Evolutionary conservation across 2,797 vertebrate species (phyloP).

Genomic region (Alexandromys oeconomus): DNA sequence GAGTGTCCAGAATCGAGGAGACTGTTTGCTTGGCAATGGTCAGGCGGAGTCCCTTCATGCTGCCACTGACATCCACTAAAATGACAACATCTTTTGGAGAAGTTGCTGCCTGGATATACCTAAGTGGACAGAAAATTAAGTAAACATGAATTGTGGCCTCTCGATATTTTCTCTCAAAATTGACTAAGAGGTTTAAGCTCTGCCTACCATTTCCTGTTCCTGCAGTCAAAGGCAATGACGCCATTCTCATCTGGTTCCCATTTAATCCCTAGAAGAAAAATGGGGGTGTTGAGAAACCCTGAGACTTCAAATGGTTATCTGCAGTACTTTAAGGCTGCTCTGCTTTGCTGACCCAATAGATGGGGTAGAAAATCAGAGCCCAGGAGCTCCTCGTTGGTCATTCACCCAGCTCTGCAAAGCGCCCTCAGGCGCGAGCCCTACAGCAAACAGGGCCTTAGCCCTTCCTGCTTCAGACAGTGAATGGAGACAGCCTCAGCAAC

Average conservation of each 20-base stretch:
- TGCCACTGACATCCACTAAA: slow-evolving; percentile 97
- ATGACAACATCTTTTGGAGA: slow-evolving; percentile 99
- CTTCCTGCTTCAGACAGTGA: neutral
- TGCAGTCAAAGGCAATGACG: slow-evolving; percentile 98
- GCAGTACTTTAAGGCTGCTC: slow-evolving; percentile 66
- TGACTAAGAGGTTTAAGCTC: neutral
- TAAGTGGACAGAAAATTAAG: slow-evolving; percentile 80
- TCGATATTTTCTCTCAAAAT: slow-evolving; percentile 54
- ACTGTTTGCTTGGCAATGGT: slow-evolving; percentile 98
- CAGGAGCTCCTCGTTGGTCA: neutral
- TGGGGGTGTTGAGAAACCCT: slow-evolving; percentile 71
- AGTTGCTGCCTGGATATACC: slow-evolving; percentile 99
- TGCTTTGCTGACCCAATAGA: slow-evolving; percentile 68
- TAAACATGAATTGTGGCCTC: slow-evolving; percentile 24
- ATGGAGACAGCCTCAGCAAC: neutral
- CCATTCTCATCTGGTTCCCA: slow-evolving; percentile 98
- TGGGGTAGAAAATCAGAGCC: slow-evolving; percentile 45
- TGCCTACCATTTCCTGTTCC: slow-evolving; percentile 97
- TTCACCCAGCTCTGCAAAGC: neutral
- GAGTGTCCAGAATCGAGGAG: slow-evolving; percentile 98
- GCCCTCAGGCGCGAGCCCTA: neutral
- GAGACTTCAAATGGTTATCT: slow-evolving; percentile 70
- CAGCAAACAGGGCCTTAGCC: neutral
- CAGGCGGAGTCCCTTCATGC: slow-evolving; percentile 98
- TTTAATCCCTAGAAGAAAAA: slow-evolving; percentile 94